Base-by-base conservation (phyloP, 2,888 invertebrate species). In the Tetragonula carbonaria region DNA sequence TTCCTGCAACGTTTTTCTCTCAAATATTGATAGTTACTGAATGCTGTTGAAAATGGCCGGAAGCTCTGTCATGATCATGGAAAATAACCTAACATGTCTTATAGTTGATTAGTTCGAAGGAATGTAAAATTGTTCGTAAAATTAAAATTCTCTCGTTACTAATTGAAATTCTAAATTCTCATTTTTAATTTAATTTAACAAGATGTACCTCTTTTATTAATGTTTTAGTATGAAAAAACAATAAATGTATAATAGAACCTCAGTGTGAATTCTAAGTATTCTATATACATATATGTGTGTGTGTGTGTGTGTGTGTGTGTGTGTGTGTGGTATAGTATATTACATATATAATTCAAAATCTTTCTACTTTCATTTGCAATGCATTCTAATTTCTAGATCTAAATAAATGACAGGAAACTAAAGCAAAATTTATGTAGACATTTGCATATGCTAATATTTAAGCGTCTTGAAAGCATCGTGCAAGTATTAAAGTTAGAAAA, bases 1-100 rank as follows among this genome's bases (percentile, higher is more conserved):
- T 90, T 84, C 80, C 74, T 55, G 57, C n/a, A 53, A 80, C 53
- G 76, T 85, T 85, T 80, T 77, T 70, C 67, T 59, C 16, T 71
- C 45, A 72, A 79, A 75, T 59, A 73, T 84, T 75, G 68, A 85
- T 65, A 57, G 67, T 72, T n/a, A 11, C 28, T 74, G 33, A 28
- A 57, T 63, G 45, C 45, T 62, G 57, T 68, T 33, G 51, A 63
- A 78, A 78, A 33, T 68, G 53, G 45, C 50, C 50, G 11, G 38
- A 66, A 78, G 28, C 50, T 66, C 14, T 13, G 18, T 23, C 21
- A 33, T 67, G 72, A 75, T 53, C 59, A 11, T 23, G 11, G 11
- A 13, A 77, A 66, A 70, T 81, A 68, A 68, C 11, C 28, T 0
- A n/a, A 23, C 13, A 62, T 45, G 28, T 1, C 8, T 51, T 3